Percentiles rank a stretch among this genome's conserved stretches.
Evolutionary conservation across 2,113 vertebrate species (phyloP).

Genomic region (Psittacara wagleri): DNA sequence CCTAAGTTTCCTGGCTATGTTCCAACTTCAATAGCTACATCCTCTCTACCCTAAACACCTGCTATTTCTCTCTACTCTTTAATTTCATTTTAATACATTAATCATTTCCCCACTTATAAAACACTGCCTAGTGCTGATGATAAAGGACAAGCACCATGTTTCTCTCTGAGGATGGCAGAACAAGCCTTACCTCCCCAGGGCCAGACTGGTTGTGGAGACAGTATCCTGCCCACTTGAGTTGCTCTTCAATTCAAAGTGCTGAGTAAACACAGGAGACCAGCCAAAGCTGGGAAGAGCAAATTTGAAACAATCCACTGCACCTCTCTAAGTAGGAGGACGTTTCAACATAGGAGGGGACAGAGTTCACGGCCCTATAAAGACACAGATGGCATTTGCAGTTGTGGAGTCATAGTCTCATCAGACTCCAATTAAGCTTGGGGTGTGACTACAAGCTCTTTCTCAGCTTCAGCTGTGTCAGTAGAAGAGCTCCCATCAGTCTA

Average conservation of each 20-base stretch:
- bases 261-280: background rate
- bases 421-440: background rate
- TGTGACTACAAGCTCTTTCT: background rate
- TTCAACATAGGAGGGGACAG: background rate
- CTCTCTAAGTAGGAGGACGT: background rate
- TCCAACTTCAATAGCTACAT: constrained; percentile 14
- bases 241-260: background rate
- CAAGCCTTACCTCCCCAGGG: background rate
- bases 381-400: background rate
- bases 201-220: background rate
- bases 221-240: background rate
- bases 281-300: background rate
- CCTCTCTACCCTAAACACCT: background rate
- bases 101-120: constrained; percentile 32
- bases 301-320: background rate
- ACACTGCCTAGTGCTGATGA: background rate
- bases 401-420: background rate
- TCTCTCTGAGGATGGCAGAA: background rate
- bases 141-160: background rate
- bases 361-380: background rate
- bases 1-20: background rate
- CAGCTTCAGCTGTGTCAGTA: background rate
- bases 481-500: background rate
- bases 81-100: constrained; percentile 42
- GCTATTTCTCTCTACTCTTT: background rate